These are phyloP conservation scores for Psittacula derbiana DNA, from an alignment of 2,797 vertebrate genomes.

Conservation along the genomic window DNA sequence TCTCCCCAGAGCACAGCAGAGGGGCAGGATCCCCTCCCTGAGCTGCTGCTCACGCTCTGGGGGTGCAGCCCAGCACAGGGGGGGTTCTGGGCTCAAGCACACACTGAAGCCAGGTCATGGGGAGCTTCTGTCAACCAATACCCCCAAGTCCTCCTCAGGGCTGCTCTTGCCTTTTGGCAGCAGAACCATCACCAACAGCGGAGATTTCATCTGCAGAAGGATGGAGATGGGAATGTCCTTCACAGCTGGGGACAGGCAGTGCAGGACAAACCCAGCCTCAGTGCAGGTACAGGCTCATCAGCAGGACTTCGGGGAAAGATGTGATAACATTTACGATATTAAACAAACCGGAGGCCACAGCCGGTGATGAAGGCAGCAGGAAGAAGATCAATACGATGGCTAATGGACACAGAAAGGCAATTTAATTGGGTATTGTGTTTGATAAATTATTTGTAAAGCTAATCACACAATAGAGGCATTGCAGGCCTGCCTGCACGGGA, in stretches of 20 bases:
- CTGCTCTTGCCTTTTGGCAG: neutral
- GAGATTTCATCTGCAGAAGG: neutral
- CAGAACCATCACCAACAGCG: neutral
- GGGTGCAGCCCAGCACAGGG: too few relatives aligned
- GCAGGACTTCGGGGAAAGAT: neutral
- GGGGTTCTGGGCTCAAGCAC: too few relatives aligned
- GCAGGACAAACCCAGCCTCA: neutral
- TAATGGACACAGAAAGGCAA: conserved; percentile 36
- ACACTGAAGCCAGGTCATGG: neutral
- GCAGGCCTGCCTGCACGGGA: neutral
- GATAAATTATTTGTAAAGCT: conserved; percentile 56
- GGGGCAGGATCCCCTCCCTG: too few relatives aligned
- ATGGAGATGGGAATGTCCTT: neutral
- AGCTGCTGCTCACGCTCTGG: too few relatives aligned
- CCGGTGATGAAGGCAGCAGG: neutral
- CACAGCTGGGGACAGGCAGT: neutral
- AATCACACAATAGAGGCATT: neutral
- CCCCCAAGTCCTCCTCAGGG: neutral
- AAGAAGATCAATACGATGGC: conserved; percentile 33
- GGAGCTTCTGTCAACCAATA: neutral
- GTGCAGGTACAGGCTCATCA: neutral
- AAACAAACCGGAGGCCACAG: neutral
- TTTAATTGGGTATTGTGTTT: conserved; percentile 48
- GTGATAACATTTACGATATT: neutral
- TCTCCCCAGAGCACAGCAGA: too few relatives aligned